Conservation (phyloP, 2,888 invertebrate genomes). For the Julus scandinavius region DNA sequence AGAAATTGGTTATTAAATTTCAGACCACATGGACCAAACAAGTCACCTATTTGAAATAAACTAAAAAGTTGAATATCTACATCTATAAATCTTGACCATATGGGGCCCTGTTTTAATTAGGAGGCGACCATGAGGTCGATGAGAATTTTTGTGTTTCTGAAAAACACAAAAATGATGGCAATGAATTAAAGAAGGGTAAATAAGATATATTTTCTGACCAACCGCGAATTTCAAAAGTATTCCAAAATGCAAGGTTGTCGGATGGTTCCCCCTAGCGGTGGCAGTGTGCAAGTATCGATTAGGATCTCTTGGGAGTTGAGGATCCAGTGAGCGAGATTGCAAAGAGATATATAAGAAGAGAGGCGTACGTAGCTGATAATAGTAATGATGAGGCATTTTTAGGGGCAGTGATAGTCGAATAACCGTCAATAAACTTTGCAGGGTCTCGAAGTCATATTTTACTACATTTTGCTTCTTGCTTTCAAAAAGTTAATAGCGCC, state of each 20-base stretch:
- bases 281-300: not conserved
- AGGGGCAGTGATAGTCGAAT: slow-evolving; percentile 44
- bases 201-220: too few relatives aligned
- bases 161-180: too few relatives aligned
- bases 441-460: slow-evolving; percentile 44
- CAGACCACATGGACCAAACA: too few relatives aligned
- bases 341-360: slow-evolving; percentile 6
- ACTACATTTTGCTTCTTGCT: slow-evolving; percentile 46
- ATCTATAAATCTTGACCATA: too few relatives aligned
- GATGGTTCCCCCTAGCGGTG: not conserved
- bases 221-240: not conserved
- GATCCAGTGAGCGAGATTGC: not conserved
- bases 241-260: not conserved
- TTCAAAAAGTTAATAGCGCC: slow-evolving; percentile 42
- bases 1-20: too few relatives aligned
- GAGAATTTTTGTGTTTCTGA: too few relatives aligned
- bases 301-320: slow-evolving; percentile 35
- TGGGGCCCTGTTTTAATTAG: too few relatives aligned
- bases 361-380: slow-evolving; percentile 44
- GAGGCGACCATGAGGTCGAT: too few relatives aligned
- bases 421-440: slow-evolving; percentile 46
- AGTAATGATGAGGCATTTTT: slow-evolving; percentile 46
- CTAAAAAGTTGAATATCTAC: too few relatives aligned
- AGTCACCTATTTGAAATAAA: too few relatives aligned
- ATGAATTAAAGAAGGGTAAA: too few relatives aligned